A percentile compares a stretch with the other conserved stretches of the same genome.
Evolutionary conservation across 2,888 invertebrate species (phyloP).

Genomic region (Standfussiana lucernea): DNA sequence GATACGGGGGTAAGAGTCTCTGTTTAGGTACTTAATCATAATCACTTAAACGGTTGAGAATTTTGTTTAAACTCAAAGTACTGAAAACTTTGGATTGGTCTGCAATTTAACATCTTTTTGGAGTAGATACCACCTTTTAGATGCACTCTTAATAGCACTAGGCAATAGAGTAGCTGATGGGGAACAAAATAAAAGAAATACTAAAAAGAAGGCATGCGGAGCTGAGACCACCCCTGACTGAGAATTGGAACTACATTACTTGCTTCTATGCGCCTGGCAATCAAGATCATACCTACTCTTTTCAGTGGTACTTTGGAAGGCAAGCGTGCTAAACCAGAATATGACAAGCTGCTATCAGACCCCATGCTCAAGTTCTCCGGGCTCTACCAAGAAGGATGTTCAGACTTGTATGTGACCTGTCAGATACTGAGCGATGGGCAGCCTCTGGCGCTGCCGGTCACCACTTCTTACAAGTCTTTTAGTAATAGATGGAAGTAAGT

Average conservation of each 20-base stretch:
- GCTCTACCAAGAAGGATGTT: constrained; percentile 95
- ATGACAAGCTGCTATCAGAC: constrained; percentile 96
- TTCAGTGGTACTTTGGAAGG: constrained; percentile 98
- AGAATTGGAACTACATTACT: not conserved
- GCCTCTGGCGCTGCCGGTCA: constrained; percentile 95
- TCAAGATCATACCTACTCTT: constrained; percentile 18
- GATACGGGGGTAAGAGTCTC: too few relatives aligned
- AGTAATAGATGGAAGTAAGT: constrained; percentile 97
- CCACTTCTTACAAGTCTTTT: constrained; percentile 98
- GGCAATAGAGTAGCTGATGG: not conserved
- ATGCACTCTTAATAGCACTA: not conserved
- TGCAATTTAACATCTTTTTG: not conserved
- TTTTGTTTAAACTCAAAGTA: not conserved
- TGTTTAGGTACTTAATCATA: not conserved
- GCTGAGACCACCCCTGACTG: not conserved
- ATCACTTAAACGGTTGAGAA: not conserved
- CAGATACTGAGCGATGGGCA: constrained; percentile 96
- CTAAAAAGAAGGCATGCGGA: not conserved
- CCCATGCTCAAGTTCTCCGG: constrained; percentile 98
- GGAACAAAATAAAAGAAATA: not conserved
- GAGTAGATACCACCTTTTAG: not conserved
- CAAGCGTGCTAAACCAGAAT: constrained; percentile 95
- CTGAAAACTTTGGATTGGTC: not conserved
- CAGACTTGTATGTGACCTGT: constrained; percentile 97
- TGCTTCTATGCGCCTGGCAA: too few relatives aligned